A percentile compares a stretch with the other conserved stretches of the same genome.
These are phyloP conservation scores for Erethizon dorsatum DNA, from an alignment of 2,797 vertebrate genomes.

Conservation along the genomic window DNA sequence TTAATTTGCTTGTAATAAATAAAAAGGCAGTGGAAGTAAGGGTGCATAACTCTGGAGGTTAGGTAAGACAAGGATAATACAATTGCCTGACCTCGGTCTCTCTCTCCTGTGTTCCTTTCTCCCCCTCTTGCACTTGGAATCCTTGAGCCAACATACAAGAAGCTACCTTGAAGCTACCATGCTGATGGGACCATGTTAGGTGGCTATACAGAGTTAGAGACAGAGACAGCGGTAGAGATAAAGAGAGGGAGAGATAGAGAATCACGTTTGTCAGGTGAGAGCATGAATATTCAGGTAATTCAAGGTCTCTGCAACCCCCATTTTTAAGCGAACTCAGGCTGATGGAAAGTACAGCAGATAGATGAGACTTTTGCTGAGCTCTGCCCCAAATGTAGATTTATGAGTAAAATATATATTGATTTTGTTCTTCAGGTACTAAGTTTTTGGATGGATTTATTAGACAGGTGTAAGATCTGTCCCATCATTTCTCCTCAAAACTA, in stretches of 20 bases:
- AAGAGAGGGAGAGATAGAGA: neutral
- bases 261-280: neutral
- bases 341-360: neutral
- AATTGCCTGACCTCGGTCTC: neutral
- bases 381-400: neutral
- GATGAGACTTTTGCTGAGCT: neutral
- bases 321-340: neutral
- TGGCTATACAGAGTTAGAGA: neutral
- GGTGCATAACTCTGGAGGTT: neutral
- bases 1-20: neutral
- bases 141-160: neutral
- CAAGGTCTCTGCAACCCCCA: too few relatives aligned
- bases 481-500: neutral
- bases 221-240: neutral
- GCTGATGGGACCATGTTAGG: neutral
- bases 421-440: conserved; percentile 9
- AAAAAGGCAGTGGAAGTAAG: neutral
- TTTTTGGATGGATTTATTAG: neutral
- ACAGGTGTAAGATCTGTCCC: neutral
- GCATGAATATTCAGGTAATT: neutral
- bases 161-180: neutral
- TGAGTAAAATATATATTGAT: neutral
- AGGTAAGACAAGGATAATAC: neutral
- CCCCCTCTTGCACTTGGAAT: neutral
- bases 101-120: neutral